phyloP scores from a whole-genome alignment of 2,888 invertebrate genomes.

The Allygus modestus region DNA sequence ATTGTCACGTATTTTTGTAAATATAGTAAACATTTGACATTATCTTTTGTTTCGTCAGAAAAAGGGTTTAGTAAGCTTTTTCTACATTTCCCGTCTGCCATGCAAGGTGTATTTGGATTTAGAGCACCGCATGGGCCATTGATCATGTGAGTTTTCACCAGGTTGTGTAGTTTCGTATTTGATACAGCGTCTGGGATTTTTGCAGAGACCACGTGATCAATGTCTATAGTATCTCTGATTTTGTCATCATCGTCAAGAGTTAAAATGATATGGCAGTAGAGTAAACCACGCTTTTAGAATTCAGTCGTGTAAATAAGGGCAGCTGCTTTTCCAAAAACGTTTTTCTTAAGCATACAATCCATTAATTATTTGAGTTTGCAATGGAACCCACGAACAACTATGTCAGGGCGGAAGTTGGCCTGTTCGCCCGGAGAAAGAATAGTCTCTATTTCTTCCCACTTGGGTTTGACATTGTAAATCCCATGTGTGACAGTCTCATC shows the following conservation, averaged over 20 bases:
- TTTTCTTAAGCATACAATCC: slow-evolving; percentile 8
- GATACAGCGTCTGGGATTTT: slow-evolving; percentile 54
- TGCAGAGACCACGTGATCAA: slow-evolving; percentile 55
- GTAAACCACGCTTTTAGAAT: slow-evolving; percentile 62
- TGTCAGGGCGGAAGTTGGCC: slow-evolving; percentile 41
- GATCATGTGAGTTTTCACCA: slow-evolving; percentile 52
- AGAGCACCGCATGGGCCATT: slow-evolving; percentile 61
- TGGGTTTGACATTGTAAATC: slow-evolving; percentile 36
- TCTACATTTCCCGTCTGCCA: slow-evolving; percentile 57
- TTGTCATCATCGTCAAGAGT: slow-evolving; percentile 58
- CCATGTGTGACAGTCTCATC: neutral
- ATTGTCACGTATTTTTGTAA: slow-evolving; percentile 45
- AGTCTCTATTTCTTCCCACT: slow-evolving; percentile 12
- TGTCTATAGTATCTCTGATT: slow-evolving; percentile 29
- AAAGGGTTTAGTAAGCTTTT: slow-evolving; percentile 56
- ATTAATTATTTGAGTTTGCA: slow-evolving; percentile 57
- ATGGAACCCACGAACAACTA: slow-evolving; percentile 59
- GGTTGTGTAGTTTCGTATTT: neutral
- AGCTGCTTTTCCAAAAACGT: slow-evolving; percentile 56
- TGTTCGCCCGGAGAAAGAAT: neutral
- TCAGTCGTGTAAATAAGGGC: slow-evolving; percentile 62
- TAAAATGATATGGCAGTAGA: slow-evolving; percentile 56
- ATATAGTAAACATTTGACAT: slow-evolving; percentile 57
- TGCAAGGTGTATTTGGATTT: slow-evolving; percentile 46
- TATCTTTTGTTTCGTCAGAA: slow-evolving; percentile 39